These are phyloP conservation scores for Lacerta agilis DNA, from an alignment of 2,797 vertebrate genomes.

Conservation along the genomic window DNA sequence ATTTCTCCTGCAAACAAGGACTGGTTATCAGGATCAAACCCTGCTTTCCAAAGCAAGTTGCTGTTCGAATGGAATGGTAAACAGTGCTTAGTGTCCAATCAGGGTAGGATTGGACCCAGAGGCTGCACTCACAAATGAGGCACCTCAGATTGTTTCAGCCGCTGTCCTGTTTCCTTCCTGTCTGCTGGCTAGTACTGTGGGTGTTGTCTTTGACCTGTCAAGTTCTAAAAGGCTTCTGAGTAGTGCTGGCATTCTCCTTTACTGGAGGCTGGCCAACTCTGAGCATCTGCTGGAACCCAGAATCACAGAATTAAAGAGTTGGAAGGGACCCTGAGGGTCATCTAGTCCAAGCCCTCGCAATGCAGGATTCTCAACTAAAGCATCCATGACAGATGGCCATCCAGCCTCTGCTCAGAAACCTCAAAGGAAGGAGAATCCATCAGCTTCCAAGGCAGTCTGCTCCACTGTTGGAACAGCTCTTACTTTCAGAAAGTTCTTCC, in stretches of 20 bases:
- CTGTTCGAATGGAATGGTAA: neutral
- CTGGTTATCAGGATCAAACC: neutral
- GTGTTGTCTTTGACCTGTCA: neutral
- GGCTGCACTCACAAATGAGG: neutral
- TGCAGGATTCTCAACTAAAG: too few species aligned
- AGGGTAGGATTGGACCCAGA: neutral
- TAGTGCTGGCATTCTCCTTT: neutral
- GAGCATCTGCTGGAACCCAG: slow-evolving; percentile 1
- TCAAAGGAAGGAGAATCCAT: too few species aligned
- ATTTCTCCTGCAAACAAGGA: neutral
- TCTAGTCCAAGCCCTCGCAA: too few species aligned
- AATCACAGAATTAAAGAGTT: too few species aligned
- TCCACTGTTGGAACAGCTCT: too few species aligned
- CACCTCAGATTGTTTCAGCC: neutral
- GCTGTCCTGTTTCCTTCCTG: neutral
- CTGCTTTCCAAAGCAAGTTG: neutral
- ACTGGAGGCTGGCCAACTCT: neutral
- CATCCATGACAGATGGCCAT: too few species aligned
- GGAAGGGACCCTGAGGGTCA: too few species aligned
- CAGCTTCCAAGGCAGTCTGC: too few species aligned
- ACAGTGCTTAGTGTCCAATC: neutral
- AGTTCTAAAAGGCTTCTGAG: neutral
- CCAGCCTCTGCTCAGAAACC: too few species aligned
- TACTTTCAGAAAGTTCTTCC: too few species aligned
- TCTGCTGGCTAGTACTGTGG: too few species aligned